These are phyloP conservation scores for Euzetes globulus DNA, from an alignment of 2,888 invertebrate species.

Conservation along the genomic window DNA sequence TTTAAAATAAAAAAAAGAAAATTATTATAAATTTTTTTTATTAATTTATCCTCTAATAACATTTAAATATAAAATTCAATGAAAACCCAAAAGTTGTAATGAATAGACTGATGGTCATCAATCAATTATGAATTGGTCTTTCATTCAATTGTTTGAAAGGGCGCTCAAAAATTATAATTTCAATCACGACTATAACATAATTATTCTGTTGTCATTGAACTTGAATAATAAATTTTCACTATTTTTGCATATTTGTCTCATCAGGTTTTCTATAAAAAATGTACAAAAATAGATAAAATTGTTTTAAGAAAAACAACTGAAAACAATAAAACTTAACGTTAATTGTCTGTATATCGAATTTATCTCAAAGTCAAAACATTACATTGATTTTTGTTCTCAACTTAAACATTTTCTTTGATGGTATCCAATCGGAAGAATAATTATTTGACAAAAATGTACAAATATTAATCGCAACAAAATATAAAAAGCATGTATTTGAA, in stretches of 20 bases:
- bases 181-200: neutral
- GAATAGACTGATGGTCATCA: too few relatives aligned
- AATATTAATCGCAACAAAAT: too few relatives aligned
- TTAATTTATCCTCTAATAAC: too few relatives aligned
- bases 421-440: neutral
- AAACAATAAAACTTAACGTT: neutral
- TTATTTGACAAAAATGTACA: too few relatives aligned
- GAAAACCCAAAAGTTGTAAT: too few relatives aligned
- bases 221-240: constrained; percentile 1
- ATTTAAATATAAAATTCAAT: too few relatives aligned
- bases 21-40: too few relatives aligned
- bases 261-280: neutral
- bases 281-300: neutral
- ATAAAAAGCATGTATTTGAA: too few relatives aligned
- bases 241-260: constrained; percentile 20
- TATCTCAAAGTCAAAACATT: neutral
- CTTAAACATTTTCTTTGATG: neutral
- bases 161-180: too few relatives aligned
- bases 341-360: neutral
- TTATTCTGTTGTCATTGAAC: constrained; percentile 11
- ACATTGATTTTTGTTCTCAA: neutral
- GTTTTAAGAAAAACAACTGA: neutral
- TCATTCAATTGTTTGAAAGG: too few relatives aligned
- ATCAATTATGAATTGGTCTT: too few relatives aligned
- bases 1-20: too few relatives aligned